Evolutionary conservation across 2,888 invertebrate genomes (phyloP), one percentile per base, ranked within the genome.

Genomic region (Eupithecia abbreviata): DNA sequence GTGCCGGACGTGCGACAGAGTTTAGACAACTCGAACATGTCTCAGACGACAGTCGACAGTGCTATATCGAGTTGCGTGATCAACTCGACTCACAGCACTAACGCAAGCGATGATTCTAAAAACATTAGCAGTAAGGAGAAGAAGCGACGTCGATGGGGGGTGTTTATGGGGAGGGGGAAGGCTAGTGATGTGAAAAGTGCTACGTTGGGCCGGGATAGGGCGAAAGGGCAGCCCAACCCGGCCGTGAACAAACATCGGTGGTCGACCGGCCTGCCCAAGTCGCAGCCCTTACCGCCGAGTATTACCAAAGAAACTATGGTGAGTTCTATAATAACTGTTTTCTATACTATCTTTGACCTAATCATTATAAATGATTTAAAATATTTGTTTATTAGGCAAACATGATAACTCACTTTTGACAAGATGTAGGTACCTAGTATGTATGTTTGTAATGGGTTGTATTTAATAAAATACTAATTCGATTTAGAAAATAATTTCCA

Each of bases 281-380:
- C 96, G 62, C 96, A 97, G 87, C 97, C 97, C 5, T 91, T 97
- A 76, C 97, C 97, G 45, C 97, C 97, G 0, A 96, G 96, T 71
- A 97, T 97, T 86, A 97, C 97, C 86, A 97, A 97, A 93, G 97
- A 97, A 92, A 97, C 97, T 81, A 96, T 97, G 97, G 97, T 97
- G 85, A 93, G 95, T 13, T 7, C 18, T 58, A 18, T 58, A 58
- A n/a, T n/a, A 58, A n/a, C n/a, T 58, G 13, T 49, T 49, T 13
- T 13, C 49, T 4, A 13, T 3, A 45, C 6, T 6, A 45, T 45
- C 45, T 45, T 45, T 45, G 45, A 45, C 45, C 45, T 45, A 45
- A 3, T 49, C n/a, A 15, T n/a, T 15, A 49, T 49, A 0, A 49
- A 49, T 12, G 13, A 55, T n/a, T 6, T 7, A 15, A n/a, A 55